These are phyloP conservation scores for Colostygia pectinataria DNA, from an alignment of 2,888 invertebrate species.

Conservation along the genomic window DNA sequence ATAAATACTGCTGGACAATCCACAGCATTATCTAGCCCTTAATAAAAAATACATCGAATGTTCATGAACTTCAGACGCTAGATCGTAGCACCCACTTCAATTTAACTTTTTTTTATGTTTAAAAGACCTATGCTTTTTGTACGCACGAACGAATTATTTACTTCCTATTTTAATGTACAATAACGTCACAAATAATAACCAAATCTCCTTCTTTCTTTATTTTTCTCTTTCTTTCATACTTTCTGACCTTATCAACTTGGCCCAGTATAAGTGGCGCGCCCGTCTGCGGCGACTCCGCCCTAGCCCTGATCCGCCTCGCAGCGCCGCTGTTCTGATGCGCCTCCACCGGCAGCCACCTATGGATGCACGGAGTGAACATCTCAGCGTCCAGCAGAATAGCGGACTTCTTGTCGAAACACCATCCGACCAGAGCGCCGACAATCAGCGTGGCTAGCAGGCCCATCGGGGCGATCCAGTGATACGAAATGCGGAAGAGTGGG, in stretches of 20 bases:
- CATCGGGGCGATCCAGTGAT: conserved; percentile 91
- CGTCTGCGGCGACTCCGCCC: conserved; percentile 38
- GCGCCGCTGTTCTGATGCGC: conserved; percentile 55
- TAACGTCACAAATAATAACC: no score
- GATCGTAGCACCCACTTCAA: no score
- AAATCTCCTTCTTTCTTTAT: no score
- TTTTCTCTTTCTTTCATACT: no score
- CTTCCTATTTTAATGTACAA: no score
- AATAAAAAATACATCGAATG: no score
- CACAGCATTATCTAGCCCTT: no score
- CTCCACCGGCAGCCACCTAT: conserved; percentile 57
- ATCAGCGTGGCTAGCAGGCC: conserved; percentile 86
- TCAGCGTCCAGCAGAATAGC: conserved; percentile 62
- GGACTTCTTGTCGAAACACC: conserved; percentile 54
- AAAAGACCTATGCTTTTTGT: no score
- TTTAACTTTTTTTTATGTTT: no score
- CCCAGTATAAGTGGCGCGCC: conserved; percentile 60
- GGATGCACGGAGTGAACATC: conserved; percentile 65
- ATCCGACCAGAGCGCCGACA: conserved; percentile 86
- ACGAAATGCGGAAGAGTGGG: conserved; percentile 89
- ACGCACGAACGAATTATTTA: no score
- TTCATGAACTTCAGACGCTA: no score
- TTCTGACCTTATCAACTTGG: conserved; percentile 48
- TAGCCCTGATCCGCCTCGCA: conserved; percentile 29
- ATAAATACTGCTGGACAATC: no score